Evolutionary conservation across 2,113 vertebrate species (phyloP).

Genomic region (Dasypus novemcinctus): DNA sequence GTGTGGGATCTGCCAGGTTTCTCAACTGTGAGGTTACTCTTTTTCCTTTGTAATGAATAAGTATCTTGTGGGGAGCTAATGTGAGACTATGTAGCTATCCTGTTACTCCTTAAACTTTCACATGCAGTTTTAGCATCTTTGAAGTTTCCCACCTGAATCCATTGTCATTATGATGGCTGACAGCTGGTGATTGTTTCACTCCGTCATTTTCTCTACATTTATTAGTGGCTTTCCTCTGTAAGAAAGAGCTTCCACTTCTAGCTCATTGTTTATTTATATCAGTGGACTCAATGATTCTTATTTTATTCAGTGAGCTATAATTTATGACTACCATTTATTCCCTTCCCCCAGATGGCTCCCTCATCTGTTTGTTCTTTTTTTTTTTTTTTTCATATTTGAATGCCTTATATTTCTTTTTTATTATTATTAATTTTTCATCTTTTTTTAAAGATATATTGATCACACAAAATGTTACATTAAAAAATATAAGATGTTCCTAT

Average conservation of each 20-base stretch:
- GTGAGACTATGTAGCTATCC: neutral
- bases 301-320: neutral
- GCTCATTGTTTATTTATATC: neutral
- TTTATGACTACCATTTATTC: neutral
- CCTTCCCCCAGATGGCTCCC: no score
- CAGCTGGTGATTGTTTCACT: neutral
- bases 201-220: neutral
- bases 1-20: neutral
- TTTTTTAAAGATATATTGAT: no score
- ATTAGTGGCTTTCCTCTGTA: neutral
- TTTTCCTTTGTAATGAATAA: neutral
- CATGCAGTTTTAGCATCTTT: neutral
- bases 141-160: neutral
- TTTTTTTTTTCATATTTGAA: no score
- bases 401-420: no score
- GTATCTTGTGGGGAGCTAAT: neutral
- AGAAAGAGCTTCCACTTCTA: neutral
- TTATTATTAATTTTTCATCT: no score
- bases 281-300: neutral
- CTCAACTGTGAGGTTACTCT: neutral
- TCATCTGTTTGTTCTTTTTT: no score
- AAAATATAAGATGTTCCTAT: no score
- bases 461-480: no score
- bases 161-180: neutral
- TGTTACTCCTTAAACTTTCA: neutral